These are phyloP conservation scores for Erebia ligea DNA, from an alignment of 2,888 invertebrate genomes.

Conservation along the genomic window DNA sequence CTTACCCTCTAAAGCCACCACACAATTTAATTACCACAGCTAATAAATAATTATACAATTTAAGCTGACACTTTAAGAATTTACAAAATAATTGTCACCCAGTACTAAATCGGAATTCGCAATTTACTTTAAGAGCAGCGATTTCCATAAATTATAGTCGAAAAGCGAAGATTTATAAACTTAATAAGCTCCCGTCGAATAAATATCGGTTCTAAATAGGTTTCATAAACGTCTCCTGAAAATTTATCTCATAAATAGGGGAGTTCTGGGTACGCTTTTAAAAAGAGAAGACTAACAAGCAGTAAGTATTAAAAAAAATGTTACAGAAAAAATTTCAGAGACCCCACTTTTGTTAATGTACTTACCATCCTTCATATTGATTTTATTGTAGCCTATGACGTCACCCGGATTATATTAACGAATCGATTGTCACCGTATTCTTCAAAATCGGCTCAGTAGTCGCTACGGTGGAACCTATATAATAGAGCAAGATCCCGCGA, in stretches of 20 bases:
- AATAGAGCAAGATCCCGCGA: too few relatives aligned
- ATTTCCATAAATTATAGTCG: slow-evolving; percentile 23
- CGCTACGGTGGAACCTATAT: too few relatives aligned
- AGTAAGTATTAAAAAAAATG: background rate
- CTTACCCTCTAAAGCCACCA: too few relatives aligned
- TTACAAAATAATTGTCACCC: slow-evolving; percentile 20
- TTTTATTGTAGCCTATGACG: too few relatives aligned
- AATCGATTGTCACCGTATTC: too few relatives aligned
- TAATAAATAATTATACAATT: background rate
- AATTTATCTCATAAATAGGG: background rate
- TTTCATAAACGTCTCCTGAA: background rate
- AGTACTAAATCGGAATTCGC: slow-evolving; percentile 13
- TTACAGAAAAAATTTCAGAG: background rate
- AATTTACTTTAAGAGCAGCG: slow-evolving; percentile 21
- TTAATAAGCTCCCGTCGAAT: slow-evolving; percentile 21
- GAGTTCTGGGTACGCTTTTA: background rate
- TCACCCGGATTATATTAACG: too few relatives aligned
- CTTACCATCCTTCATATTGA: too few relatives aligned
- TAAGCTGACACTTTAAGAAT: background rate
- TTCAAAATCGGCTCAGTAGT: too few relatives aligned
- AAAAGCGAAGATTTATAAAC: slow-evolving; percentile 20
- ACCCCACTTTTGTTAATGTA: too few relatives aligned
- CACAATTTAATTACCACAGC: background rate
- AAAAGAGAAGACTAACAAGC: background rate
- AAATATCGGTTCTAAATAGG: slow-evolving; percentile 8